Evolutionary conservation across 2,113 vertebrate genomes (phyloP), one percentile per base, ranked within the genome.

Genomic region (Parotia lawesii): DNA sequence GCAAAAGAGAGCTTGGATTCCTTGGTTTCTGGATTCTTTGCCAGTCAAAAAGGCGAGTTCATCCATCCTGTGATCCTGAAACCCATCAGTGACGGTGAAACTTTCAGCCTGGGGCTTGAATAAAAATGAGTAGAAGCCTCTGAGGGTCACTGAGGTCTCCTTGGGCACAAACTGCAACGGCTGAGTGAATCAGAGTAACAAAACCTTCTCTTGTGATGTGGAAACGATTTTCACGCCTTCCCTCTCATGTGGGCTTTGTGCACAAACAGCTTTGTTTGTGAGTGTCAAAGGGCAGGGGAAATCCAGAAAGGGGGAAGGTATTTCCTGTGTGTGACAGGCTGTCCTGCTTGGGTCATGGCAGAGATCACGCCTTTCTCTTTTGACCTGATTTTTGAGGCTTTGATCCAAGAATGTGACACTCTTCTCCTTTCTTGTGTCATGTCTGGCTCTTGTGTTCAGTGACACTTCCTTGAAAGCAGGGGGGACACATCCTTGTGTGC

Each of bases 321-420:
- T 81, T 94, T 95, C 88, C 95, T 92, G 77, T 85, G 56, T 83
- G 88, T 89, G 90, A 85, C 62, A 76, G 81, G 38, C 95, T 87
- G 61, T 65, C 62, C 66, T 40, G 48, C 76, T 24, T 60, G 90
- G 71, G 77, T 85, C 66, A 44, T 38, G 42, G 47, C 62, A 78
- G 73, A 65, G 81, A 93, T 88, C 70, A 45, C 0, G 2, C 40
- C 50, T 79, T 58, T 69, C 33, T 81, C 77, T 90, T 89, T 76
- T 83, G 93, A 82, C 86, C 44, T 24, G 40, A 28, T 67, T 78
- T 89, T 71, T 71, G 57, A 75, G 90, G 85, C 74, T 96, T 48
- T 81, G 45, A 75, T 87, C 45, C 74, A 75, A 74, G 77, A 91
- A 94, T 82, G 78, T 89, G 87, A 44, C 40, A 42, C 24, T n/a